Evolutionary conservation across 1,140 invertebrate genomes (phyloP).

Genomic region (Sipha flava): DNA sequence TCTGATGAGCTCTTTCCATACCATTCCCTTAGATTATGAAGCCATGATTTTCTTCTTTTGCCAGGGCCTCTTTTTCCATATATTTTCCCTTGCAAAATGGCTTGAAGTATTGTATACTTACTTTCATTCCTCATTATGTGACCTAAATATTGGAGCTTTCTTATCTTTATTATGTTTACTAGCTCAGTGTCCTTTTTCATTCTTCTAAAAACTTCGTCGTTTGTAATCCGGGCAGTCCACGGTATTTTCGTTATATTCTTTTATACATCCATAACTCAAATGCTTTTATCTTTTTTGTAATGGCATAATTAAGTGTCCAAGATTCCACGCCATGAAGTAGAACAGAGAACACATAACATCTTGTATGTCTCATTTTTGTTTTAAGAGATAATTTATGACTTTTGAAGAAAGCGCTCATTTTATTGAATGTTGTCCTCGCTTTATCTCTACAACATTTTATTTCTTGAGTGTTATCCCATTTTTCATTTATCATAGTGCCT

Average conservation of each 20-base stretch:
- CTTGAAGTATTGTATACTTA: not conserved
- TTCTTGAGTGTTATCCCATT: conserved; percentile 15
- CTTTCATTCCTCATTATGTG: conserved; percentile 15
- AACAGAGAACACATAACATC: conserved; percentile 31
- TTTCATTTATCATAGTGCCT: conserved; percentile 25
- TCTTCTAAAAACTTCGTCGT: no score
- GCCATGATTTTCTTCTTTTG: no score
- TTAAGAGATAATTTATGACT: not conserved
- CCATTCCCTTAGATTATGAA: no score
- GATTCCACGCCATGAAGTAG: conserved; percentile 26
- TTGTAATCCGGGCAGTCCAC: no score
- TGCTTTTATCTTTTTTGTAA: conserved; percentile 5
- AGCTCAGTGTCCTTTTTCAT: no score
- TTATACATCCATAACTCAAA: not conserved
- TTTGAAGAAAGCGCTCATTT: conserved; percentile 16
- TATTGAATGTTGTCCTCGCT: conserved; percentile 29
- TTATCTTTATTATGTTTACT: no score
- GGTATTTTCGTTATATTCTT: conserved; percentile 2
- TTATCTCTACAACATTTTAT: conserved; percentile 22
- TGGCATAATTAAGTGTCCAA: conserved; percentile 28
- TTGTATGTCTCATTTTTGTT: conserved; percentile 16
- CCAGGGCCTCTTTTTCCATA: no score
- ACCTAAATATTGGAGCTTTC: not conserved
- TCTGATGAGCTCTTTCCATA: no score
- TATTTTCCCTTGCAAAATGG: not conserved